Percentiles rank a stretch among this genome's conserved stretches.
Conservation (phyloP, 2,888 invertebrate genomes). For the Clivina fossor region DNA sequence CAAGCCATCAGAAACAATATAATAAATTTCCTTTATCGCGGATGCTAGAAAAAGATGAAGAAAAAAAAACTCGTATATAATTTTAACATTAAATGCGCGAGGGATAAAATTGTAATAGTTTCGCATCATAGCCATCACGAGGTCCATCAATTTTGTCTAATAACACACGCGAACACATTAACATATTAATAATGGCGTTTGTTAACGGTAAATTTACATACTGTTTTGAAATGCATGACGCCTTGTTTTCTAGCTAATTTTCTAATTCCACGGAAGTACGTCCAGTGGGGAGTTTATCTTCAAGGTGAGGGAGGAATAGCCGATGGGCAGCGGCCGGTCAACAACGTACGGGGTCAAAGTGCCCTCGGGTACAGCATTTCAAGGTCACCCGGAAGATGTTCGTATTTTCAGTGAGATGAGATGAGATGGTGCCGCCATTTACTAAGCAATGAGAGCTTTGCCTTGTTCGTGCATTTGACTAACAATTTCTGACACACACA, state of each 20-base stretch:
- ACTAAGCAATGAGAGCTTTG: no score
- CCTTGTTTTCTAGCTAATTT: conserved; percentile 30
- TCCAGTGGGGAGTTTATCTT: neutral
- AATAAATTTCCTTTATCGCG: conserved; percentile 18
- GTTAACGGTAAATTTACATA: conserved; percentile 27
- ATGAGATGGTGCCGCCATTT: neutral
- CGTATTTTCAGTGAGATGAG: no score
- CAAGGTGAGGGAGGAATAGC: neutral
- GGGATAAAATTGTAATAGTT: conserved; percentile 27
- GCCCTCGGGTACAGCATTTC: conserved; percentile 36
- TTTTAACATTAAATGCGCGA: conserved; percentile 25
- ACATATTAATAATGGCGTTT: conserved; percentile 32
- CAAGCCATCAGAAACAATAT: neutral
- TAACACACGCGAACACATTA: conserved; percentile 27
- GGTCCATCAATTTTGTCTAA: conserved; percentile 27
- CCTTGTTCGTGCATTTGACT: no score
- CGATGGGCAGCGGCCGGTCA: conserved; percentile 13
- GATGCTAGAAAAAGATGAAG: no score
- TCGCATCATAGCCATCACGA: conserved; percentile 24
- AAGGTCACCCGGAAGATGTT: conserved; percentile 50
- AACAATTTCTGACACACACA: no score
- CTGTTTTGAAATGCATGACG: conserved; percentile 33
- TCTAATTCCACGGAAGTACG: conserved; percentile 29
- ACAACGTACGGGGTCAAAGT: conserved; percentile 28
- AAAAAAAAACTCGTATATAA: conserved; percentile 25